These are phyloP conservation scores for Eupeodes luniger DNA, from an alignment of 2,888 invertebrate species.

Conservation along the genomic window DNA sequence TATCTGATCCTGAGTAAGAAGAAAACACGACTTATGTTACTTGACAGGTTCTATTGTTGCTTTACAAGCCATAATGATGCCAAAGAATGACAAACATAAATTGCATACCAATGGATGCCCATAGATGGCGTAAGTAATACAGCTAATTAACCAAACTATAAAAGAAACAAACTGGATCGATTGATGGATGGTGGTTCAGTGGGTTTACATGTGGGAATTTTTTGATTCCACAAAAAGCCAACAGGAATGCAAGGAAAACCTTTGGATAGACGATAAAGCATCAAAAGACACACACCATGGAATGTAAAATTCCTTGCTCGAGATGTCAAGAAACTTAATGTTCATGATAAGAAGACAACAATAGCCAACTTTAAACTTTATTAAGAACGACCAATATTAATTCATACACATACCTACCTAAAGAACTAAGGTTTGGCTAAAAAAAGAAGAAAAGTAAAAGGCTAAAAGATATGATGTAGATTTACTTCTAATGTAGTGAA, in stretches of 20 bases:
- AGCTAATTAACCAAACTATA: slow-evolving; percentile 63
- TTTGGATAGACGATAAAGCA: background rate
- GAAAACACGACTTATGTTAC: slow-evolving; percentile 47
- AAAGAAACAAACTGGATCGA: slow-evolving; percentile 33
- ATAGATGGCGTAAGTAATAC: slow-evolving; percentile 56
- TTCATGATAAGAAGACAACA: no score
- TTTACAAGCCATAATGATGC: slow-evolving; percentile 57
- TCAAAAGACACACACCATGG: background rate
- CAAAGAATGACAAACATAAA: slow-evolving; percentile 55
- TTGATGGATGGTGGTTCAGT: slow-evolving; percentile 47
- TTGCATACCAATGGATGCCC: slow-evolving; percentile 61
- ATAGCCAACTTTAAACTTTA: no score
- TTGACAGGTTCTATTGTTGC: slow-evolving; percentile 63
- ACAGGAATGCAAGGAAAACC: background rate
- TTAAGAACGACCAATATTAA: no score
- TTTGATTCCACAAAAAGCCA: background rate
- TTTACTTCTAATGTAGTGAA: no score
- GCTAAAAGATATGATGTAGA: no score
- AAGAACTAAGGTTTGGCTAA: no score
- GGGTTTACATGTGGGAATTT: slow-evolving; percentile 25
- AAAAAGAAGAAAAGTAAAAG: no score
- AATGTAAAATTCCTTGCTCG: background rate
- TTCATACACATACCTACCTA: no score
- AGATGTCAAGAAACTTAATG: no score
- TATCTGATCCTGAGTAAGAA: slow-evolving; percentile 9